Conservation (phyloP, 2,888 invertebrate species). For the Ypsolopha sequella region DNA sequence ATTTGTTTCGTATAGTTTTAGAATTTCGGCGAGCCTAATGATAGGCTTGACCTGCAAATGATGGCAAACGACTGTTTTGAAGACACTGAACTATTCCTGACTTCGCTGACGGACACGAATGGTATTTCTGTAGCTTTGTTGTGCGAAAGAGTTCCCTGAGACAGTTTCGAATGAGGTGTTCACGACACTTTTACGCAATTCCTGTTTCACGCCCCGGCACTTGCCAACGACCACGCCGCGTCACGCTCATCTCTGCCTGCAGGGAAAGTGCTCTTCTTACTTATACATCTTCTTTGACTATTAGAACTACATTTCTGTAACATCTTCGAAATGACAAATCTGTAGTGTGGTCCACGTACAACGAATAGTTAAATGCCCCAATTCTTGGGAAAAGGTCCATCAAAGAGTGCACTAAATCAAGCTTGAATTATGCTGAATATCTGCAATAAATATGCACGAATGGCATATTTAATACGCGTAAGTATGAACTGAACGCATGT, state of each 20-base stretch:
- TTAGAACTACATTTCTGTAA: conserved; percentile 34
- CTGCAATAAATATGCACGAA: not conserved
- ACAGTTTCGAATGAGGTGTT: conserved; percentile 49
- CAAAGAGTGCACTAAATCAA: not conserved
- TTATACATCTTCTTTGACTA: conserved; percentile 24
- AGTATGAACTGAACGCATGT: too few species aligned
- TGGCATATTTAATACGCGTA: not conserved
- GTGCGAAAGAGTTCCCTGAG: conserved; percentile 40
- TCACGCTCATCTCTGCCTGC: conserved; percentile 27
- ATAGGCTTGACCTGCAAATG: conserved; percentile 4
- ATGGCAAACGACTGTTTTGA: conserved; percentile 16
- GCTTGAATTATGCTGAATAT: not conserved
- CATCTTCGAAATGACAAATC: not conserved
- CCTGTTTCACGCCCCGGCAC: conserved; percentile 51
- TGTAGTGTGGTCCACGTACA: not conserved
- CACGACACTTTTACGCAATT: conserved; percentile 64
- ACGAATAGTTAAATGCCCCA: not conserved
- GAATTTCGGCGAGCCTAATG: not conserved
- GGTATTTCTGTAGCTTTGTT: conserved; percentile 53
- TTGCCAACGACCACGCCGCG: conserved; percentile 55
- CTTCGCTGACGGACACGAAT: conserved; percentile 48
- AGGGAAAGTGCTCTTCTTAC: conserved; percentile 34
- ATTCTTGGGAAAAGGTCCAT: not conserved
- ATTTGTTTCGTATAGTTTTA: too few species aligned
- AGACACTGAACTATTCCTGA: conserved; percentile 32